Percentiles rank a stretch among this genome's conserved stretches.
Evolutionary conservation across 1,140 invertebrate genomes (phyloP).

Genomic region (Trachymyrmex cornetzi): DNA sequence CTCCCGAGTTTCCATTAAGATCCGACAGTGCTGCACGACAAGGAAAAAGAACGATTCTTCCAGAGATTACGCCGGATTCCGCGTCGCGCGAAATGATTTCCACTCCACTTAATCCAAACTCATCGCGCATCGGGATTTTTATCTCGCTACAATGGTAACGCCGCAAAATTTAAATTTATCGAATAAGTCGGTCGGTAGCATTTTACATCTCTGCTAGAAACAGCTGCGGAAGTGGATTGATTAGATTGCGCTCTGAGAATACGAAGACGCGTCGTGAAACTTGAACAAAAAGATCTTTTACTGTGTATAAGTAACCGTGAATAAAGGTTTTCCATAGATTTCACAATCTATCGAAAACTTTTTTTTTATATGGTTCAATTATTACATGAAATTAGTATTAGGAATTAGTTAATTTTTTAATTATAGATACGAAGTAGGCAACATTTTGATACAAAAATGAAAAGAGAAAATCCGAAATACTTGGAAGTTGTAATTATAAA

Average conservation of each 20-base stretch:
- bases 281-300: neutral
- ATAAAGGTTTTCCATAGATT: neutral
- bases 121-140: conserved; percentile 54
- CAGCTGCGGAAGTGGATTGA: neutral
- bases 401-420: conserved; percentile 6
- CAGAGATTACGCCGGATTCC: conserved; percentile 53
- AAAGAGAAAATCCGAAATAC: neutral
- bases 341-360: neutral
- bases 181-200: neutral
- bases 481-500: neutral
- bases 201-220: conserved; percentile 25
- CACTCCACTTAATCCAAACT: conserved; percentile 63
- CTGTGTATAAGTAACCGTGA: neutral
- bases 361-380: neutral
- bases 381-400: neutral
- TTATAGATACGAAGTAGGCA: neutral
- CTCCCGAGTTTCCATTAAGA: conserved; percentile 56
- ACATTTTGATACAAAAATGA: neutral
- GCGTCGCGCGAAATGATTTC: conserved; percentile 61
- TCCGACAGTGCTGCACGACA: neutral
- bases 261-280: neutral
- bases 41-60: conserved; percentile 49
- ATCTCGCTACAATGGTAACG: conserved; percentile 3
- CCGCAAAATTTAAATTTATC: conserved; percentile 36
- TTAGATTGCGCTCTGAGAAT: neutral